Percentiles rank a stretch among this genome's conserved stretches.
Evolutionary conservation across 2,888 invertebrate genomes (phyloP).

Genomic region (Clanis bilineata): DNA sequence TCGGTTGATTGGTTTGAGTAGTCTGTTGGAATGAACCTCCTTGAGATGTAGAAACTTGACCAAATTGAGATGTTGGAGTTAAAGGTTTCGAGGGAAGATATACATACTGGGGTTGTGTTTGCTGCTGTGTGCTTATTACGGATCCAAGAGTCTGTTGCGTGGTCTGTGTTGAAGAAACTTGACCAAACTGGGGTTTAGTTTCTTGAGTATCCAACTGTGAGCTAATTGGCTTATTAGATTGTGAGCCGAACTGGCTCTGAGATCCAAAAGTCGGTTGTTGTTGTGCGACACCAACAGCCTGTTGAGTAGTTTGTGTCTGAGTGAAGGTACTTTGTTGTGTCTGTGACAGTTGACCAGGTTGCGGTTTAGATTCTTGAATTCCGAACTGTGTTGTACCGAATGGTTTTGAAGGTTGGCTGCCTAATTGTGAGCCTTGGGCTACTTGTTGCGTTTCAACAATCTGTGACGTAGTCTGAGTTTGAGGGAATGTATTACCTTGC

Average conservation of each 20-base stretch:
- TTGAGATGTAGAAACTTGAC: slow-evolving; percentile 28
- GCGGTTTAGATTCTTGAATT: neutral
- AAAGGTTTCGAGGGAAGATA: neutral
- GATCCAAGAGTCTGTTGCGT: neutral
- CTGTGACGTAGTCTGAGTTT: neutral
- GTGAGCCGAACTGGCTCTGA: slow-evolving; percentile 15
- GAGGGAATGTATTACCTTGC: neutral
- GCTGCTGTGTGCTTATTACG: neutral
- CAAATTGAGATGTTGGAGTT: slow-evolving; percentile 24
- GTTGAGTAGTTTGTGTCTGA: neutral
- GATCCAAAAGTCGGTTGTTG: slow-evolving; percentile 15
- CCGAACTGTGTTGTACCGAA: neutral
- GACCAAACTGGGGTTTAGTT: neutral
- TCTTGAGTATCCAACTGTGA: neutral
- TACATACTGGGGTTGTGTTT: neutral
- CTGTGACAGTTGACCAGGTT: neutral
- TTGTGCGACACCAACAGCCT: slow-evolving; percentile 15
- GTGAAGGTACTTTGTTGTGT: neutral
- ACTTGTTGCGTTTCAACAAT: neutral
- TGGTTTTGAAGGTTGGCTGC: neutral
- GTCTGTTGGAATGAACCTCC: neutral
- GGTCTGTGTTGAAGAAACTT: neutral
- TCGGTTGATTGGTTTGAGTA: neutral
- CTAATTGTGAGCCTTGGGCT: neutral
- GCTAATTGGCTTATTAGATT: slow-evolving; percentile 16